A percentile compares a stretch with the other conserved stretches of the same genome.
These are phyloP conservation scores for Sinocyclocheilus rhinocerous DNA, from an alignment of 2,113 vertebrate genomes.

Conservation along the genomic window DNA sequence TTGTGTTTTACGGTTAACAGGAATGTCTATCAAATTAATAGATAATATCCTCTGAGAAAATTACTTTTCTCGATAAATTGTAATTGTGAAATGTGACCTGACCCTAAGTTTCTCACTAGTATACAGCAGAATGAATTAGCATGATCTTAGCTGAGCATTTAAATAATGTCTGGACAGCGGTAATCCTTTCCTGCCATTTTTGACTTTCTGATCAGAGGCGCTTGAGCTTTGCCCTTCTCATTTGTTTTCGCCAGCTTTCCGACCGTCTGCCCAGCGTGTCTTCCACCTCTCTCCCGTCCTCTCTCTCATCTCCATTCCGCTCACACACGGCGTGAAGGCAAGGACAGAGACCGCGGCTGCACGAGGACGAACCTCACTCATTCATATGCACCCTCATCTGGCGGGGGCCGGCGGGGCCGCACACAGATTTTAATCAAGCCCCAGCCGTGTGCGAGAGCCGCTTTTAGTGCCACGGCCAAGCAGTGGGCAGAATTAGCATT, in stretches of 20 bases:
- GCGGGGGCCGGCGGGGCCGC: constrained; percentile 35
- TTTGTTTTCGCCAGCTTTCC: constrained; percentile 46
- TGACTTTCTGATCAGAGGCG: constrained; percentile 20
- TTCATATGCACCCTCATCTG: constrained; percentile 70
- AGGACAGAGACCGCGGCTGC: constrained; percentile 48
- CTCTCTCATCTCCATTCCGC: constrained; percentile 35
- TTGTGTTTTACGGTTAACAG: neutral
- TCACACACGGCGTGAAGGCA: constrained; percentile 16
- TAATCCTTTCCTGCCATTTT: neutral
- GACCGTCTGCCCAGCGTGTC: neutral
- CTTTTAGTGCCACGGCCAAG: constrained; percentile 29
- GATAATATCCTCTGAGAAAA: too few species aligned
- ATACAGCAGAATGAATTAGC: neutral
- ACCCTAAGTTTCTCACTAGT: neutral
- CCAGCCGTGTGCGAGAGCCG: constrained; percentile 39
- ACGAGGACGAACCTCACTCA: constrained; percentile 46
- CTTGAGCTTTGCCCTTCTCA: constrained; percentile 44
- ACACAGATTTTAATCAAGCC: constrained; percentile 68
- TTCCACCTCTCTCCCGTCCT: neutral
- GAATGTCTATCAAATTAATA: neutral
- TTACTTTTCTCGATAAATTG: neutral
- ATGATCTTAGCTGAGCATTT: neutral
- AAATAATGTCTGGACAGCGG: neutral
- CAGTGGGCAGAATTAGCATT: constrained; percentile 59
- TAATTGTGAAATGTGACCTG: neutral